A percentile compares a stretch with the other conserved stretches of the same genome.
phyloP scores from a whole-genome alignment of 2,113 vertebrate species.

The Pelodiscus sinensis region DNA sequence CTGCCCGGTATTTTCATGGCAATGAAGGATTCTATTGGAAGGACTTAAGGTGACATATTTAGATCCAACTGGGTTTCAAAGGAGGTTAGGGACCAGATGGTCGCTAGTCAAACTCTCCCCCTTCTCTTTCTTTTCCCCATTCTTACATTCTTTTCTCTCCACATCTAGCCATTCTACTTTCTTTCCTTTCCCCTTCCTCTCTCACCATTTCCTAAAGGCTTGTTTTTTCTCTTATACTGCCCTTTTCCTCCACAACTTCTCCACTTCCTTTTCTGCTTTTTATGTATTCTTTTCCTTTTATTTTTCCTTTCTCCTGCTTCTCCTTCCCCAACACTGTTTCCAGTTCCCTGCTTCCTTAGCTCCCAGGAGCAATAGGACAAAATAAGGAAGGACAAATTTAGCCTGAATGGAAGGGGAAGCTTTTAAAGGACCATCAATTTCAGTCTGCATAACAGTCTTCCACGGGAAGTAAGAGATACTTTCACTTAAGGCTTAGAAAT shows the following conservation, averaged over 20 bases:
- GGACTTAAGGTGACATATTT: neutral
- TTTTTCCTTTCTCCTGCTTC: neutral
- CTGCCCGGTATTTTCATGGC: neutral
- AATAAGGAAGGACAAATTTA: neutral
- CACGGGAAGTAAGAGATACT: no score
- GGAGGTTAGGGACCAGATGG: neutral
- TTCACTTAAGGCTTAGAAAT: neutral
- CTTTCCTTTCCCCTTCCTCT: no score
- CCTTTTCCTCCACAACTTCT: neutral
- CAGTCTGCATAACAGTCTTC: neutral
- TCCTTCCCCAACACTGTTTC: neutral
- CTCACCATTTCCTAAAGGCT: neutral
- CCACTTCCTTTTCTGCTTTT: neutral
- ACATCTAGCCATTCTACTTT: neutral
- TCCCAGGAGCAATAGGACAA: neutral
- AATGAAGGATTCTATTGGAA: neutral
- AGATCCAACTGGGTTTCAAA: neutral
- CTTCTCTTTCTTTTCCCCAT: neutral
- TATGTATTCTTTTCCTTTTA: neutral
- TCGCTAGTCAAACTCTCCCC: neutral
- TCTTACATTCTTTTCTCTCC: neutral
- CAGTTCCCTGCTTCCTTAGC: neutral
- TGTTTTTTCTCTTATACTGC: neutral
- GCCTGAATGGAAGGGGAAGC: no score
- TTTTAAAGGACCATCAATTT: accelerated